A percentile compares a stretch with the other conserved stretches of the same genome.
These are phyloP conservation scores for Hydra vulgaris DNA, from an alignment of 30 jellyfish, hydroid and myxozoan genomes.

Conservation along the genomic window DNA sequence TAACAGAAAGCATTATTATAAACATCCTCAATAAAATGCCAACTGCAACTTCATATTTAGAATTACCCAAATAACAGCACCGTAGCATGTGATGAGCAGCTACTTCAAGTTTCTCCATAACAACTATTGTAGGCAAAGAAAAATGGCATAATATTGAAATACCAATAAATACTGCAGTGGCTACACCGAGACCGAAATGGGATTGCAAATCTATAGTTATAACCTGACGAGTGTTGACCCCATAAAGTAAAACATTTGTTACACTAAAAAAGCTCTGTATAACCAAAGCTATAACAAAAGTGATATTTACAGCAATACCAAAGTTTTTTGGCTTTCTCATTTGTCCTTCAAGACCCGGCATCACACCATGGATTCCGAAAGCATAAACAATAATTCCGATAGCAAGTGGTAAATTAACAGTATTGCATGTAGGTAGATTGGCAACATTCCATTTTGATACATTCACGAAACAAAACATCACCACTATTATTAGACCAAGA, in stretches of 20 bases:
- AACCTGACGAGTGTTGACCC: constrained; percentile 54
- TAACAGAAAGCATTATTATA: constrained; percentile 40
- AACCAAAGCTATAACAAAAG: constrained; percentile 33
- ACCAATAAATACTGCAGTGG: constrained; percentile 59
- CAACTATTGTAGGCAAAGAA: constrained; percentile 83
- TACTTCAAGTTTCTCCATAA: constrained; percentile 64
- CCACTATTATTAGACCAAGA: constrained; percentile 45
- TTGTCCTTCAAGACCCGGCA: constrained; percentile 92
- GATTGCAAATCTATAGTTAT: constrained; percentile 61
- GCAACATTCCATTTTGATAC: constrained; percentile 33
- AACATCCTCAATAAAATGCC: constrained; percentile 29
- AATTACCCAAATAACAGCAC: constrained; percentile 14
- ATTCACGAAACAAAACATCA: constrained; percentile 54
- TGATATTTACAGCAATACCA: constrained; percentile 33
- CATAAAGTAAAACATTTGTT: constrained; percentile 67
- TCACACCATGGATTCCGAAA: constrained; percentile 74
- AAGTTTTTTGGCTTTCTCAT: constrained; percentile 69
- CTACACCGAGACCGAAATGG: constrained; percentile 58
- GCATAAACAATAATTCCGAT: constrained; percentile 61
- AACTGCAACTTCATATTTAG: constrained; percentile 16
- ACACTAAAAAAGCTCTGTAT: constrained; percentile 44
- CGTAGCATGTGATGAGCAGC: constrained; percentile 43
- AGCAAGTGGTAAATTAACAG: constrained; percentile 54
- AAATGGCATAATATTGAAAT: constrained; percentile 59
- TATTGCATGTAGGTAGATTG: constrained; percentile 29